Conservation (phyloP, 1,140 invertebrate species). For the Apis laboriosa region DNA sequence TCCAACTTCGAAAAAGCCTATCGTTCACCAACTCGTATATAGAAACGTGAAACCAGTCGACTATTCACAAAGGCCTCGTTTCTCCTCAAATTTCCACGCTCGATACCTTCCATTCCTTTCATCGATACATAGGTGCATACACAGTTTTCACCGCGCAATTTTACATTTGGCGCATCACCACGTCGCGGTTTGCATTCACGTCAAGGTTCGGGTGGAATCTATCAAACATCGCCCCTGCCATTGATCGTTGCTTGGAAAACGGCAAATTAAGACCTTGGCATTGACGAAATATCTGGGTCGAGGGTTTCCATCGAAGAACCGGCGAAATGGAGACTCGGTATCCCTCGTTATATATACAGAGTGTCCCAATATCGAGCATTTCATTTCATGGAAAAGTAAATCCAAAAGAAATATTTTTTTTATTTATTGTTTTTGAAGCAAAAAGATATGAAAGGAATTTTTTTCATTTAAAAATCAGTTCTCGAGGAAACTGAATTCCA, state of each 20-base stretch:
- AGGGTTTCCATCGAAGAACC: too few relatives aligned
- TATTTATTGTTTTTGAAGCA: too few relatives aligned
- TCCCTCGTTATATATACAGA: neutral
- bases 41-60: too few relatives aligned
- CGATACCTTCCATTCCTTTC: neutral
- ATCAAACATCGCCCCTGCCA: neutral
- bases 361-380: neutral
- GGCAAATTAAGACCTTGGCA: constrained; percentile 13
- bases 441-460: neutral
- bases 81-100: too few relatives aligned
- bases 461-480: too few relatives aligned
- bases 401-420: too few relatives aligned
- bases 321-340: too few relatives aligned
- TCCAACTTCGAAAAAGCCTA: too few relatives aligned
- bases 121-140: neutral
- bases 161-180: neutral
- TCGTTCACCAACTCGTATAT: too few relatives aligned
- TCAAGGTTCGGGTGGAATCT: neutral
- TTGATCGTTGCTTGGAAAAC: constrained; percentile 11
- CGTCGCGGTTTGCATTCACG: neutral
- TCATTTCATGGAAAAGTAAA: too few relatives aligned
- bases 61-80: too few relatives aligned
- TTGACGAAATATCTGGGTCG: neutral
- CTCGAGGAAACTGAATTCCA: too few relatives aligned
- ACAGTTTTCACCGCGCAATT: neutral